Conservation (phyloP, 2,113 vertebrate species). For the Mixornis gularis region DNA sequence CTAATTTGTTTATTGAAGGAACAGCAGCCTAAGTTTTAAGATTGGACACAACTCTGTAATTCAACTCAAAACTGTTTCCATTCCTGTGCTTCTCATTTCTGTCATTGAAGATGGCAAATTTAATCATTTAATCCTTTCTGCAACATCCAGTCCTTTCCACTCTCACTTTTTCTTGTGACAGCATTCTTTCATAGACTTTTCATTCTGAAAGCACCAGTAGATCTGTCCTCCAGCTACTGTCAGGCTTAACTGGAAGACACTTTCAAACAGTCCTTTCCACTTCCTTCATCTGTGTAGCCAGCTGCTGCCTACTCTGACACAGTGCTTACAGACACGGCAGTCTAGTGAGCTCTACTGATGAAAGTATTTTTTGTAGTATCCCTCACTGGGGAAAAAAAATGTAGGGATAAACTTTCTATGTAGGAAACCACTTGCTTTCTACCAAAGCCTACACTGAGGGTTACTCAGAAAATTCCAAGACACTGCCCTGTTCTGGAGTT, state of each 20-base stretch:
- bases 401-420: background rate
- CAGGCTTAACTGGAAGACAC: background rate
- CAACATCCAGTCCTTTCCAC: background rate
- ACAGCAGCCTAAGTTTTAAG: background rate
- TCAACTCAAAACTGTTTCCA: background rate
- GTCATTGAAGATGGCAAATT: background rate
- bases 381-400: background rate
- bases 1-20: background rate
- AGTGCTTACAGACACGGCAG: rapidly evolving
- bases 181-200: background rate
- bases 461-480: background rate
- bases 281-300: background rate
- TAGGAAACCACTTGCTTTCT: background rate
- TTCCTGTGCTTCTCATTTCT: background rate
- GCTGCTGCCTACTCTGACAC: background rate
- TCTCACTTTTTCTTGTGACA: background rate
- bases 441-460: background rate
- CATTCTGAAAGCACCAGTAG: background rate
- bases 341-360: background rate
- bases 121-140: background rate
- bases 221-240: background rate
- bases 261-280: background rate
- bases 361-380: background rate
- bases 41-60: background rate
- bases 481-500: background rate